Percentiles rank a stretch among this genome's conserved stretches.
phyloP scores from a whole-genome alignment of 2,113 vertebrate genomes.

The Scalopus aquaticus region DNA sequence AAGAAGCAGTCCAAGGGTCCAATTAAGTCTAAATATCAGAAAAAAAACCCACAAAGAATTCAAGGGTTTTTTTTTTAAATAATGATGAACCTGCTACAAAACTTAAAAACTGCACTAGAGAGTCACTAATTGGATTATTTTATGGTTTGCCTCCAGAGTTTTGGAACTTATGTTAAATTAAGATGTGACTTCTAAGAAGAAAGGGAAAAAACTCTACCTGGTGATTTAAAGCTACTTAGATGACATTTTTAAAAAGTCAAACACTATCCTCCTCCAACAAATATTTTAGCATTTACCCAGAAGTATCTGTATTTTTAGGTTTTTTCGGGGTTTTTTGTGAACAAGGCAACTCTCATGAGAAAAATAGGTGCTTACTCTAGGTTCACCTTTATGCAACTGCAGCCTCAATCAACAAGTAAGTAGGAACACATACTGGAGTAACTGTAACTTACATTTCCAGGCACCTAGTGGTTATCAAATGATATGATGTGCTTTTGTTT shows the following conservation, averaged over 20 bases:
- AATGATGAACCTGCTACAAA: constrained; percentile 32
- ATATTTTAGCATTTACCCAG: constrained; percentile 5
- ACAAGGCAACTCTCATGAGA: constrained; percentile 11
- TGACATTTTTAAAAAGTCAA: not conserved
- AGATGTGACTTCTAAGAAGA: not conserved
- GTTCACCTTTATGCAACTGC: not conserved
- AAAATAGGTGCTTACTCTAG: not conserved
- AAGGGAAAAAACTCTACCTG: not conserved
- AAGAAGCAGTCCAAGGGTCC: not conserved
- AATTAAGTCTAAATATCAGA: not conserved
- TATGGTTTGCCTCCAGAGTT: constrained; percentile 9
- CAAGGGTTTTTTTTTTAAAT: not conserved
- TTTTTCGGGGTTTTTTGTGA: not conserved
- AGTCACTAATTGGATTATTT: constrained; percentile 19
- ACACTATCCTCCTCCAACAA: not conserved
- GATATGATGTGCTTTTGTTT: not conserved
- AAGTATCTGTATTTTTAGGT: constrained; percentile 12
- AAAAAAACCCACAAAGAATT: not conserved
- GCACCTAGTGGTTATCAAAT: not conserved
- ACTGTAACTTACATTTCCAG: not conserved
- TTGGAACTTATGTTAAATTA: constrained; percentile 10
- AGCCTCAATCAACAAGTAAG: not conserved
- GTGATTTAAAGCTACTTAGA: not conserved
- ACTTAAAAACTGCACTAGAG: not conserved
- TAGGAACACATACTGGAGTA: not conserved